phyloP scores from a whole-genome alignment of 2,888 invertebrate species.

The Pyrrhia umbra region DNA sequence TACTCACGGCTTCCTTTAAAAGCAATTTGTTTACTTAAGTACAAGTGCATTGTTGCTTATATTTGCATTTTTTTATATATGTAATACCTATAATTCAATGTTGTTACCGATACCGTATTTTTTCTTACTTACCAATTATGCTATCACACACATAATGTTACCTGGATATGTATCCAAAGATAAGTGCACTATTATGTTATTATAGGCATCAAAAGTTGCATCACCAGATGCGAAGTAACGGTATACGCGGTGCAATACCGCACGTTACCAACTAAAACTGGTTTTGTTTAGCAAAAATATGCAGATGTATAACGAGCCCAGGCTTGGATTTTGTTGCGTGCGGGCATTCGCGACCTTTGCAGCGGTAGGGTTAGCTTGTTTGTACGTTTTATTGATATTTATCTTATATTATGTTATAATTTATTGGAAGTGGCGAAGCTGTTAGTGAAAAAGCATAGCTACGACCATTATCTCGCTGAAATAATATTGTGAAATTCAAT shows the following conservation, averaged over 20 bases:
- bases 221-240: constrained; percentile 85
- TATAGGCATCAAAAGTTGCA: constrained; percentile 88
- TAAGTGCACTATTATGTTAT: constrained; percentile 87
- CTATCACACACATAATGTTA: constrained; percentile 47
- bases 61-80: constrained; percentile 6
- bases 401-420: constrained; percentile 56
- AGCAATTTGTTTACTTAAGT: constrained; percentile 9
- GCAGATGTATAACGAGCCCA: constrained; percentile 67
- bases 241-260: constrained; percentile 82
- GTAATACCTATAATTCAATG: background rate
- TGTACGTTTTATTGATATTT: constrained; percentile 66
- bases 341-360: constrained; percentile 81
- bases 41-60: constrained; percentile 25
- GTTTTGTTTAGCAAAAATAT: constrained; percentile 83
- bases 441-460: constrained; percentile 31
- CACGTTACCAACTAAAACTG: constrained; percentile 78
- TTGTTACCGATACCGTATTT: background rate
- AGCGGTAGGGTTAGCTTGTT: constrained; percentile 75
- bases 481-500: constrained; percentile 5
- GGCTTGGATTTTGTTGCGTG: constrained; percentile 74
- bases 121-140: constrained; percentile 5
- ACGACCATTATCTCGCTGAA: background rate
- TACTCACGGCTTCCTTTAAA: constrained; percentile 42
- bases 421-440: constrained; percentile 35
- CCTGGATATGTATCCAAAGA: constrained; percentile 63